Conservation (phyloP, 2,113 vertebrate genomes). For the Muntiacus muntjak region DNA sequence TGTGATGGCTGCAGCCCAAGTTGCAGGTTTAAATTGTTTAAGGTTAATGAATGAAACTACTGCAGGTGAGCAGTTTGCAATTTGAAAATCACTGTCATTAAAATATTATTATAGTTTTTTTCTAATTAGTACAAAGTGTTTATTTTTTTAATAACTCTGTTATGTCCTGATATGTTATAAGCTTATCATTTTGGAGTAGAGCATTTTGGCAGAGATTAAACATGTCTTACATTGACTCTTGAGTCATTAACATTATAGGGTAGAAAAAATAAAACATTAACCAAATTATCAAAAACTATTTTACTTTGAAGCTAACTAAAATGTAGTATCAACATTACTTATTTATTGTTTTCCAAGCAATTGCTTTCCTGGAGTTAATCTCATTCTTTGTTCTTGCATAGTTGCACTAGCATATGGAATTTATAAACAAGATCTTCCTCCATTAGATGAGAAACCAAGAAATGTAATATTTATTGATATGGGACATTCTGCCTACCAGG, state of each 20-base stretch:
- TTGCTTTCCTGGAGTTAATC: slow-evolving; percentile 8
- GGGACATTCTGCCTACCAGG: slow-evolving; percentile 96
- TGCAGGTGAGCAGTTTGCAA: slow-evolving; percentile 83
- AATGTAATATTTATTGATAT: slow-evolving; percentile 96
- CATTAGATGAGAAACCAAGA: slow-evolving; percentile 92
- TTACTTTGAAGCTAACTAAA: slow-evolving; percentile 22
- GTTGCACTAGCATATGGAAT: slow-evolving; percentile 97
- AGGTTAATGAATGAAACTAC: slow-evolving; percentile 96
- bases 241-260: not conserved
- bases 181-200: not conserved
- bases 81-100: not conserved
- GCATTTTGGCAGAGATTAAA: not conserved
- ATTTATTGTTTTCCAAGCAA: not conserved
- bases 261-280: slow-evolving; percentile 3
- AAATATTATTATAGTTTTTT: not conserved
- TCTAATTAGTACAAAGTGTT: not conserved
- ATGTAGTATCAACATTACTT: not conserved
- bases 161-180: not conserved
- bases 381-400: slow-evolving; percentile 77
- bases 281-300: slow-evolving; percentile 9
- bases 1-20: slow-evolving; percentile 92
- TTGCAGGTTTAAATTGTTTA: slow-evolving; percentile 95
- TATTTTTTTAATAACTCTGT: not conserved
- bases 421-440: slow-evolving; percentile 96
- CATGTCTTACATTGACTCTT: not conserved